A percentile compares a stretch with the other conserved stretches of the same genome.
Conservation (phyloP, 2,113 vertebrate genomes). For the Microcebus griseorufus region DNA sequence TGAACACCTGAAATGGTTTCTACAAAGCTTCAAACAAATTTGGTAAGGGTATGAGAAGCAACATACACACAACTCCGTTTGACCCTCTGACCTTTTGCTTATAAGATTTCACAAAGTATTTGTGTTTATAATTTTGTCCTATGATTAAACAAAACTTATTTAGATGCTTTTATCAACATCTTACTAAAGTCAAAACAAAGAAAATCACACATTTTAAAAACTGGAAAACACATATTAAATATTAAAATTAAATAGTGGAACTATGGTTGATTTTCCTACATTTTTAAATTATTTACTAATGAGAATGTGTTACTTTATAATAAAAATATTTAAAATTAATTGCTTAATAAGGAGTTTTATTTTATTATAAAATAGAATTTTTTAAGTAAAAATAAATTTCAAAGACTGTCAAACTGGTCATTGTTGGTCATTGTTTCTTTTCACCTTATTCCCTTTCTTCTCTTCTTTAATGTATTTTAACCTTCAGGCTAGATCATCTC, state of each 20-base stretch:
- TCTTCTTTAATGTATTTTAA: neutral
- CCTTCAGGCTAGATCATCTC: neutral
- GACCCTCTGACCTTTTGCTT: neutral
- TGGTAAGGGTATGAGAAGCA: neutral
- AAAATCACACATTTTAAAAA: neutral
- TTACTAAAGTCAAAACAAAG: conserved; percentile 48
- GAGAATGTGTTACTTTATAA: neutral
- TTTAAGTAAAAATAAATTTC: conserved; percentile 42
- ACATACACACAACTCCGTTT: neutral
- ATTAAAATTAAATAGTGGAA: conserved; percentile 13
- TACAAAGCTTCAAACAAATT: neutral
- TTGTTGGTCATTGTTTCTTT: conserved; percentile 29
- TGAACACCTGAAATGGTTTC: neutral
- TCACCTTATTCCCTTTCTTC: neutral
- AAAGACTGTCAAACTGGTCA: too few species aligned
- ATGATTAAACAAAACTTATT: conserved; percentile 18
- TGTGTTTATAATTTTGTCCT: conserved; percentile 15
- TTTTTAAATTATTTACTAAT: neutral
- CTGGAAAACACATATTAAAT: neutral
- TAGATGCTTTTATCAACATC: conserved; percentile 4
- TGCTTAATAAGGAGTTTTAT: neutral
- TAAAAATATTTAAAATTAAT: neutral
- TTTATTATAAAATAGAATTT: neutral
- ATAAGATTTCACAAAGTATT: neutral
- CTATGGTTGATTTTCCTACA: neutral